phyloP scores from a whole-genome alignment of 2,797 vertebrate species.

The Acanthornis magna region DNA sequence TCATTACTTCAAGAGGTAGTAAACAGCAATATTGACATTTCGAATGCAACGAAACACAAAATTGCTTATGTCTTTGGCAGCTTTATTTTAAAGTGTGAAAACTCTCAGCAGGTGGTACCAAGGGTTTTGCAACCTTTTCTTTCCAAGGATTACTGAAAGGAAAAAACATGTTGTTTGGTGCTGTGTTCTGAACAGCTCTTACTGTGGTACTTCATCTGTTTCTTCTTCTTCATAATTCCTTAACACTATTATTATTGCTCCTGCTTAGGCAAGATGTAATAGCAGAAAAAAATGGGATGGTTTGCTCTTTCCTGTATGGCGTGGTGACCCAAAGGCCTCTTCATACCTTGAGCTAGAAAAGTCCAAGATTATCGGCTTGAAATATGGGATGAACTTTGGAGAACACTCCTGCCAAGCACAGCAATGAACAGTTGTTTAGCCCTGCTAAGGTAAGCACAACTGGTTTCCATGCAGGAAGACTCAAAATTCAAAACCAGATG shows the following conservation, averaged over 20 bases:
- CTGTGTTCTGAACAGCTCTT: not conserved
- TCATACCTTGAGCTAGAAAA: not conserved
- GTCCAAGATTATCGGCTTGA: not conserved
- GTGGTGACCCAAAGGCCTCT: not conserved
- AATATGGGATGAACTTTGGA: not conserved
- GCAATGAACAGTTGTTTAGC: not conserved
- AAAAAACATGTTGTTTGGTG: not conserved
- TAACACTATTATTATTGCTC: not conserved
- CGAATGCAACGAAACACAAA: not conserved
- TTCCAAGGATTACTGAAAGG: not conserved
- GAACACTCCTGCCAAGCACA: not conserved
- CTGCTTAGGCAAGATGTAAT: not conserved
- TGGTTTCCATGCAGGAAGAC: not conserved
- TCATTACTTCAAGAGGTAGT: not conserved
- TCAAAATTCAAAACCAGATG: not conserved
- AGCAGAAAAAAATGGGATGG: not conserved
- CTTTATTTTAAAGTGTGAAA: slow-evolving; percentile 21
- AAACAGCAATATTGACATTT: not conserved
- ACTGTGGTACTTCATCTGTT: no score
- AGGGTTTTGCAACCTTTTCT: not conserved
- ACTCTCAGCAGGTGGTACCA: not conserved
- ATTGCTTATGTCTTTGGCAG: not conserved
- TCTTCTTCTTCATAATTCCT: no score
- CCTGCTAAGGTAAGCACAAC: not conserved
- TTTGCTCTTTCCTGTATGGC: not conserved